Evolutionary conservation across 2,797 vertebrate species (phyloP).

Genomic region (Liparis tanakae): DNA sequence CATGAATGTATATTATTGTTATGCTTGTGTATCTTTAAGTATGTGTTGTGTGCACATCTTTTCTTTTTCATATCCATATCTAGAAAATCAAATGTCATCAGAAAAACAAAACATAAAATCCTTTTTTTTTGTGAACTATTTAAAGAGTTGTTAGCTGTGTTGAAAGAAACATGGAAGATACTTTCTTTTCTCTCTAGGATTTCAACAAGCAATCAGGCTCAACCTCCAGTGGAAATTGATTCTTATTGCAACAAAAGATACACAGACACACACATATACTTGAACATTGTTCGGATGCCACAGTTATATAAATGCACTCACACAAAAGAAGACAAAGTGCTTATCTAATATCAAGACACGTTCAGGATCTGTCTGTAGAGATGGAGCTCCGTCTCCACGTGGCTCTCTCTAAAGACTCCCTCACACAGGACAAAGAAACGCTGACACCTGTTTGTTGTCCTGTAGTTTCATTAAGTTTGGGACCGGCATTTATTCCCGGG

Average conservation of each 20-base stretch:
- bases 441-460: background rate
- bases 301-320: constrained; percentile 1
- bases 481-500: background rate
- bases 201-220: background rate
- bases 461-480: background rate
- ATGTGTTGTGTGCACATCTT: no score
- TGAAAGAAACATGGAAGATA: background rate
- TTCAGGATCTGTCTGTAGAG: constrained; percentile 38
- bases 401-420: background rate
- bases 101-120: no score
- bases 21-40: no score
- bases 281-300: background rate
- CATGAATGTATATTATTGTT: background rate
- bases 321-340: constrained; percentile 7
- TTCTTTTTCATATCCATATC: no score
- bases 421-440: background rate
- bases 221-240: background rate
- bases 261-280: background rate
- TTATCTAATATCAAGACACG: constrained; percentile 58
- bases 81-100: no score
- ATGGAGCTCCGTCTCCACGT: constrained; percentile 1
- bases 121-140: background rate
- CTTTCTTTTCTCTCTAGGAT: background rate
- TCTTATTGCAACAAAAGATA: background rate
- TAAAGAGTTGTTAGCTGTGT: background rate